Conservation (phyloP, 2,113 vertebrate genomes). For the Fukomys damarensis region DNA sequence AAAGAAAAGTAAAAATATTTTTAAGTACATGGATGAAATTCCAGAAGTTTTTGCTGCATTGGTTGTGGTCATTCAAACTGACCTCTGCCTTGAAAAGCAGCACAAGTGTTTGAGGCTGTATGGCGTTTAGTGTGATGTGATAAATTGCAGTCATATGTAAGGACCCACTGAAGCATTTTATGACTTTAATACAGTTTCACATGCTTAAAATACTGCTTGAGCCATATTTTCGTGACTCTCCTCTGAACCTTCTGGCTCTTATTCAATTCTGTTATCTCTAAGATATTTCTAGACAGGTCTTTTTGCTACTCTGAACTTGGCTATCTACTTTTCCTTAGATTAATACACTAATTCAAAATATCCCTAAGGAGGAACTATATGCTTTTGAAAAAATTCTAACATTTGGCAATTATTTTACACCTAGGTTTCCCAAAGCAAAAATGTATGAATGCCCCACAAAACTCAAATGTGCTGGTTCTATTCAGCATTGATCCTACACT, state of each 20-base stretch:
- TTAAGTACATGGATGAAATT: slow-evolving; percentile 17
- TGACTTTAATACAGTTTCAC: slow-evolving; percentile 59
- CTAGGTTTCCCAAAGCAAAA: not conserved
- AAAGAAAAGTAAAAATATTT: slow-evolving; percentile 8
- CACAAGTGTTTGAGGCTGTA: not conserved
- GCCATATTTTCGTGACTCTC: slow-evolving; percentile 26
- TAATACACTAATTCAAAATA: not conserved
- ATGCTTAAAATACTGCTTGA: slow-evolving; percentile 43
- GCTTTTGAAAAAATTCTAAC: not conserved
- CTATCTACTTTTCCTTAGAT: not conserved
- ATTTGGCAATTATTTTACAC: not conserved
- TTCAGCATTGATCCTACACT: not conserved
- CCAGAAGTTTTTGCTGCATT: not conserved
- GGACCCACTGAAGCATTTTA: slow-evolving; percentile 38
- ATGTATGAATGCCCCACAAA: not conserved
- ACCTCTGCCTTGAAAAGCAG: slow-evolving; percentile 55
- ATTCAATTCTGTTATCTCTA: slow-evolving; percentile 12
- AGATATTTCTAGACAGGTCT: slow-evolving; percentile 7
- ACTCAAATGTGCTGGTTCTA: not conserved
- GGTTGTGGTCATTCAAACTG: slow-evolving; percentile 51
- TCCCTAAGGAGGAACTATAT: not conserved
- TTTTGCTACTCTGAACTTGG: not conserved
- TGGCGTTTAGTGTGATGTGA: slow-evolving; percentile 8
- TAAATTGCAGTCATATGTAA: slow-evolving; percentile 42
- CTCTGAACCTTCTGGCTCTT: not conserved